Percentiles rank a stretch among this genome's conserved stretches.
These are phyloP conservation scores for Todiramphus chloris DNA, from an alignment of 2,113 vertebrate genomes.

Conservation along the genomic window DNA sequence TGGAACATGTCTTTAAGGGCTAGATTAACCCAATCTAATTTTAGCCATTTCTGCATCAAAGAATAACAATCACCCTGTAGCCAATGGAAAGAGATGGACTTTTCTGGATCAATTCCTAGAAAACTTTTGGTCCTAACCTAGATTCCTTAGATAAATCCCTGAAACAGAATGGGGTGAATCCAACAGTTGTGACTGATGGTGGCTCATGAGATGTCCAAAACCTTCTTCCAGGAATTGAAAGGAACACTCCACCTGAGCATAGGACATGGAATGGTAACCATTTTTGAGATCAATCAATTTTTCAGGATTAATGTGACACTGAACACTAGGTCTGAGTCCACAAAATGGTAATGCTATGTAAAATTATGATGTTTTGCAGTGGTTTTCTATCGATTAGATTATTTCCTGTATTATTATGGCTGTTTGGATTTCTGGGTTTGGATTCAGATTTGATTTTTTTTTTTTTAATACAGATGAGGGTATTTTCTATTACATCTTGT, in stretches of 20 bases:
- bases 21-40: neutral
- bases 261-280: neutral
- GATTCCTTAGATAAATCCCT: neutral
- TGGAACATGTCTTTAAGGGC: neutral
- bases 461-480: neutral
- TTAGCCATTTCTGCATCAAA: neutral
- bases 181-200: neutral
- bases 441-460: neutral
- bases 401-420: neutral
- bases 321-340: neutral
- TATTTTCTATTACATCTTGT: neutral
- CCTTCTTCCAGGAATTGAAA: neutral
- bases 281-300: neutral
- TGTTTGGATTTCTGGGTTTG: neutral
- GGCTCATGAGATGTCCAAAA: neutral
- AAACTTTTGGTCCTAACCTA: neutral
- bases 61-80: neutral
- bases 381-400: neutral
- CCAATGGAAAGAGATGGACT: neutral
- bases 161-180: neutral
- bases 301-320: neutral
- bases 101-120: neutral
- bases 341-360: neutral
- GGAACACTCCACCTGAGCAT: neutral
- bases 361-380: neutral